Evolutionary conservation across 2,888 invertebrate species (phyloP).

Genomic region (Oasisia sp.): DNA sequence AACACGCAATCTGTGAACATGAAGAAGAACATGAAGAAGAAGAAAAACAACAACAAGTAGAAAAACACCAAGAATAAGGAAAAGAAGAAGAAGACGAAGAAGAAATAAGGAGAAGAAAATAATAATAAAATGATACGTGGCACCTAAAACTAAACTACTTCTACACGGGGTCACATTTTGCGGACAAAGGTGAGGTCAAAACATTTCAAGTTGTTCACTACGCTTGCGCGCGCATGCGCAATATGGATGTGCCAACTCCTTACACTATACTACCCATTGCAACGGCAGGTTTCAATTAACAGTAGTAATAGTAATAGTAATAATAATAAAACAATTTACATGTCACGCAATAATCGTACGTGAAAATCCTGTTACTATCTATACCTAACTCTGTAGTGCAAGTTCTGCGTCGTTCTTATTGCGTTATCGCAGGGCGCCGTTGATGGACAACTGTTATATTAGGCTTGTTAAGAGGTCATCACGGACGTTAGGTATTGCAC

Average conservation of each 20-base stretch:
- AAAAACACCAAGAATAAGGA: too few relatives aligned
- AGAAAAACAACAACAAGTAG: too few relatives aligned
- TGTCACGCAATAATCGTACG: not conserved
- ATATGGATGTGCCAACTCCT: not conserved
- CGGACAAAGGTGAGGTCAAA: too few relatives aligned
- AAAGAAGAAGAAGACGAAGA: too few relatives aligned
- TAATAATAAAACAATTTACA: not conserved
- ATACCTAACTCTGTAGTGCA: not conserved
- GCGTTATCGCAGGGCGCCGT: not conserved
- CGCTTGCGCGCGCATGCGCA: too few relatives aligned
- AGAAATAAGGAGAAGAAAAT: too few relatives aligned
- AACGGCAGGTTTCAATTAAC: not conserved
- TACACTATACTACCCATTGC: not conserved
- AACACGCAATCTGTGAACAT: too few relatives aligned
- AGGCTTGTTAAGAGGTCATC: not conserved
- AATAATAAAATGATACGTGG: too few relatives aligned
- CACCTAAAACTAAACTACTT: too few relatives aligned
- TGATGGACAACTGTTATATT: not conserved
- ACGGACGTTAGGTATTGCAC: not conserved
- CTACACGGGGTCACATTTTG: too few relatives aligned
- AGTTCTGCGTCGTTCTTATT: not conserved
- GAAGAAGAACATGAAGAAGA: too few relatives aligned
- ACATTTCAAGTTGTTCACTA: too few relatives aligned
- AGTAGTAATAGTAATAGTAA: not conserved
- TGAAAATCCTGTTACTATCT: not conserved